phyloP scores from a whole-genome alignment of 2,113 vertebrate genomes.

The Hypanus sabinus region DNA sequence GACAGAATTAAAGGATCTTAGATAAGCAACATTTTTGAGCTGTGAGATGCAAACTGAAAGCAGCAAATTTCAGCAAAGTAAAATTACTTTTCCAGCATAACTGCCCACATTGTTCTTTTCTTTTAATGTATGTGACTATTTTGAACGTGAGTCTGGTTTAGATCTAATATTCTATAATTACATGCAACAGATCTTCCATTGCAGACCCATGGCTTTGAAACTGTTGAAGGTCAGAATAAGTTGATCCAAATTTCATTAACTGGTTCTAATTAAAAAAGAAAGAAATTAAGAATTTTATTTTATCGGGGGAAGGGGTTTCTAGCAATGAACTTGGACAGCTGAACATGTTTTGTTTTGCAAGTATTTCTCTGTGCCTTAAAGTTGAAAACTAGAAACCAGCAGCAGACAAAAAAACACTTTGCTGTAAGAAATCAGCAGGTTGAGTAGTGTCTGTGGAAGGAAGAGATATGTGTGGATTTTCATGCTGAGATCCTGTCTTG shows the following conservation, averaged over 20 bases:
- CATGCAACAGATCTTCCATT: background rate
- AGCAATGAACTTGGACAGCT: background rate
- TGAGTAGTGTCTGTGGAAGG: too few relatives aligned
- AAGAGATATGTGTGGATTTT: too few relatives aligned
- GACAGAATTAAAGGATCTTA: background rate
- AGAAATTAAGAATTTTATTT: background rate
- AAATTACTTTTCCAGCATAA: background rate
- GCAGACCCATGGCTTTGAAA: background rate
- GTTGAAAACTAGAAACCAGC: background rate
- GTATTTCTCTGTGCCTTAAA: background rate
- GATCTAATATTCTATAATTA: background rate
- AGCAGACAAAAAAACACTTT: background rate
- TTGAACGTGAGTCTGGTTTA: background rate
- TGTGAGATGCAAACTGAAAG: background rate
- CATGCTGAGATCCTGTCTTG: too few relatives aligned
- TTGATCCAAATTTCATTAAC: background rate
- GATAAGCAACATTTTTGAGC: background rate
- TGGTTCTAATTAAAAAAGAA: background rate
- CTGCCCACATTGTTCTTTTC: background rate
- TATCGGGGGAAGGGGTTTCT: too few relatives aligned
- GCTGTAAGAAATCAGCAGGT: too few relatives aligned
- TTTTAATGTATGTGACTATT: background rate
- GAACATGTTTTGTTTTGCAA: background rate
- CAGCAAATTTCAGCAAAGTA: background rate
- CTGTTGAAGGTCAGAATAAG: background rate